Base-by-base conservation (phyloP, 2,888 invertebrate genomes). In the Linnaemya tessellans region DNA sequence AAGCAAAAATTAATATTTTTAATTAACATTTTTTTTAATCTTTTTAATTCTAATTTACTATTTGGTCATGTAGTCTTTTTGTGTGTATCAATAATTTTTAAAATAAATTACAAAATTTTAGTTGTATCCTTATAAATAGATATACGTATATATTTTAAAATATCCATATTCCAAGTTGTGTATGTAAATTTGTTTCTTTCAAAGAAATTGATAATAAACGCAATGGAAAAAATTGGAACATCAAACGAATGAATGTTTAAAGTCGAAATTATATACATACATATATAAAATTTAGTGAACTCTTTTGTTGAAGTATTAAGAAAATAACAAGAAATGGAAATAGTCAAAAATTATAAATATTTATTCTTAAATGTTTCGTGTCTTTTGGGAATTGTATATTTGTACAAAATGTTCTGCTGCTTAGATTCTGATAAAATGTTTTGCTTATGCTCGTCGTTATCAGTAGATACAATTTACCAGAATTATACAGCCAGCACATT, bases 1-100 rank as follows among this genome's bases (percentile, higher is more conserved):
- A 80, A 84, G 67, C 38, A 62, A 80, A 68, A 81, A 65, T 38
- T 22, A 46, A 43, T 73, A 30, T 3, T 35, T 67, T 73, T 35
- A 41, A 77, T 62, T 68, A 77, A 46, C 70, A 70, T 2, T 46
- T 56, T 60, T 35, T 80, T 77, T 65, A 38, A 7, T 1, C 41
- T 71, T 62, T 75, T 77, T 73, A 80, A 65, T 71, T 85, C 70
- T 67, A 81, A 51, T 82, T 49, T 73, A 46, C 58, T 70, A 38
- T 85, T 82, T 75, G 81, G 77, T 77, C 62, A 73, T 80, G 51
- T 73, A 77, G 73, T 77, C 65, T 74, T 71, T 65, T 73, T 70
- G 62, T 79, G 68, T 79, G 62, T 84, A 60, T 81, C 71, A 79
- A 56, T 51, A 58, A 67, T 20, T 46, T 64, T 68, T 78, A 67